phyloP scores from a whole-genome alignment of 2,888 invertebrate genomes.

The Stenotaenia linearis region DNA sequence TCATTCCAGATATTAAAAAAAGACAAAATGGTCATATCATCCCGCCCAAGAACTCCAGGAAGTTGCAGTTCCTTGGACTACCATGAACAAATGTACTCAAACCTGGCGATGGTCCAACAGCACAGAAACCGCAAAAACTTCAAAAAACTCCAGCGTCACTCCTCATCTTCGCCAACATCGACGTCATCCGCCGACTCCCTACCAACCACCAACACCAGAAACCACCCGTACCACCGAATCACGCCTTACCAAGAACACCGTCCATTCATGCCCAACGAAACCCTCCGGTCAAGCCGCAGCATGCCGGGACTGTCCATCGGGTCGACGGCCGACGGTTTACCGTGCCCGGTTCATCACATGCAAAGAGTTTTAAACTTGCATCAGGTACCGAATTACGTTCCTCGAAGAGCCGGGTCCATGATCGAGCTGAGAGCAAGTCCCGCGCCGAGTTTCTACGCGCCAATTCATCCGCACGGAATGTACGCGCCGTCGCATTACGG shows the following conservation, averaged over 20 bases:
- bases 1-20: not conserved
- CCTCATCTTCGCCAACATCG: conserved; percentile 27
- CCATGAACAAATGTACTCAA: not conserved
- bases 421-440: conserved; percentile 34
- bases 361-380: not conserved
- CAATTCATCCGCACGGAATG: not conserved
- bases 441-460: not conserved
- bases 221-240: conserved; percentile 21
- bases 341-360: conserved; percentile 34
- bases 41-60: not conserved
- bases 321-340: conserved; percentile 24
- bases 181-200: conserved; percentile 31
- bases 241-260: not conserved
- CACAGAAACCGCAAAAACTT: not conserved
- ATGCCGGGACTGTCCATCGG: conserved; percentile 33
- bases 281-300: conserved; percentile 36
- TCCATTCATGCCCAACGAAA: not conserved
- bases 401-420: conserved; percentile 35
- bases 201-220: not conserved
- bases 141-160: not conserved
- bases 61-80: not conserved
- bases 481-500: conserved; percentile 34
- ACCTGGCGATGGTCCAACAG: not conserved
- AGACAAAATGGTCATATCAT: not conserved
- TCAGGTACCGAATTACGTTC: not conserved